A percentile compares a stretch with the other conserved stretches of the same genome.
Evolutionary conservation across 1,140 invertebrate species (phyloP).

Genomic region (Saccostrea cuccullata): DNA sequence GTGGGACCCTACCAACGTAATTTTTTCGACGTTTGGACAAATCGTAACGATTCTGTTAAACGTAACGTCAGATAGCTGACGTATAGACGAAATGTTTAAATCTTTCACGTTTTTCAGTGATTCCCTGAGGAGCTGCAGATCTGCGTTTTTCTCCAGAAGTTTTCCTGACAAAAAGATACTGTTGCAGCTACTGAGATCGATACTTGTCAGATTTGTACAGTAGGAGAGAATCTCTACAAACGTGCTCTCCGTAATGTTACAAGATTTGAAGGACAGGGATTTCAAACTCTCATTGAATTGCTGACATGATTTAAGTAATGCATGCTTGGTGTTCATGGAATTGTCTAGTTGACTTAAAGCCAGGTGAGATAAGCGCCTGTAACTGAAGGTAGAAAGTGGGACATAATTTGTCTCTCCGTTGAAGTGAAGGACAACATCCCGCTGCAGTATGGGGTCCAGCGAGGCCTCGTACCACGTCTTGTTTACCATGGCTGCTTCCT

Average conservation of each 20-base stretch:
- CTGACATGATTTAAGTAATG: slow-evolving; percentile 66
- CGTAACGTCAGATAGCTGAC: slow-evolving; percentile 86
- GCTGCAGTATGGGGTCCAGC: slow-evolving; percentile 72
- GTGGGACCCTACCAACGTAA: slow-evolving; percentile 84
- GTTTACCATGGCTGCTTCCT: slow-evolving; percentile 73
- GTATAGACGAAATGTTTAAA: slow-evolving; percentile 83
- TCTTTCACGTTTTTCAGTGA: slow-evolving; percentile 82
- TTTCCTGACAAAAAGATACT: slow-evolving; percentile 86
- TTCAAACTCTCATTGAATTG: slow-evolving; percentile 65
- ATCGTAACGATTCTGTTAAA: slow-evolving; percentile 84
- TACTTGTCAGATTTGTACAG: slow-evolving; percentile 79
- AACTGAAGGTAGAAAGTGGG: slow-evolving; percentile 46
- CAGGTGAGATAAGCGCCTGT: slow-evolving; percentile 66
- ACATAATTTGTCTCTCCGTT: slow-evolving; percentile 50
- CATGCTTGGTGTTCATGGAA: slow-evolving; percentile 62
- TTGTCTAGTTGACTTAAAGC: slow-evolving; percentile 70
- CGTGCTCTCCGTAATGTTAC: slow-evolving; percentile 69
- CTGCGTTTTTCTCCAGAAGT: slow-evolving; percentile 82
- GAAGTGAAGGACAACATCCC: slow-evolving; percentile 70
- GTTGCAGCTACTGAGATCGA: slow-evolving; percentile 84
- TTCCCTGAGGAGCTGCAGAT: slow-evolving; percentile 79
- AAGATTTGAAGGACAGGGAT: slow-evolving; percentile 70
- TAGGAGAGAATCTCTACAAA: slow-evolving; percentile 69
- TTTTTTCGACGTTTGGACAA: slow-evolving; percentile 81
- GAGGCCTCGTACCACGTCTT: slow-evolving; percentile 75